Evolutionary conservation across 2,888 invertebrate genomes (phyloP).

Genomic region (Leptarthrus brevirostris): DNA sequence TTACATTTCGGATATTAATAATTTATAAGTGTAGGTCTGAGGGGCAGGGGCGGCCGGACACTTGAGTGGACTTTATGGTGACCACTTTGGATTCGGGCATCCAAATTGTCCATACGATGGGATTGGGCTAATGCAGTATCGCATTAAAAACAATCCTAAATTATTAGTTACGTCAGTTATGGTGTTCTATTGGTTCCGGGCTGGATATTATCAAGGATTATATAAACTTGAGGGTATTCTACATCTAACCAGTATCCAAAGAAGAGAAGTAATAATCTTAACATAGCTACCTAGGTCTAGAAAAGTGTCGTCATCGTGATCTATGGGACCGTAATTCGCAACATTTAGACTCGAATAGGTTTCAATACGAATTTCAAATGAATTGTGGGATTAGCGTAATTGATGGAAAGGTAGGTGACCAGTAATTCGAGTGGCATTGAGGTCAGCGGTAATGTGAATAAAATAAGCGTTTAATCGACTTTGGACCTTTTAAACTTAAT

Average conservation of each 20-base stretch:
- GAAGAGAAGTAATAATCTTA: not conserved
- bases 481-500: no score
- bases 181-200: slow-evolving; percentile 31
- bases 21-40: slow-evolving; percentile 41
- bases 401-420: slow-evolving; percentile 8
- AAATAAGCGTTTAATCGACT: no score
- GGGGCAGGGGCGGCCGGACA: not conserved
- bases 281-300: not conserved
- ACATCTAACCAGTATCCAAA: not conserved
- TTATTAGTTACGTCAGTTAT: slow-evolving; percentile 28
- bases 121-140: slow-evolving; percentile 1
- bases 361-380: slow-evolving; percentile 12
- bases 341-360: slow-evolving; percentile 1
- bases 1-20: slow-evolving; percentile 49
- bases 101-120: not conserved
- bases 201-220: slow-evolving; percentile 40
- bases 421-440: slow-evolving; percentile 23
- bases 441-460: no score
- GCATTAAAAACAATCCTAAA: slow-evolving; percentile 14
- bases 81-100: not conserved
- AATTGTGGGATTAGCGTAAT: slow-evolving; percentile 25
- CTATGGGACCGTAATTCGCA: slow-evolving; percentile 10
- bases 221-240: not conserved
- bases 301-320: no score
- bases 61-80: slow-evolving; percentile 17